These are phyloP conservation scores for Pristionchus exspectatus DNA, from an alignment of 2,888 invertebrate genomes.

Conservation along the genomic window DNA sequence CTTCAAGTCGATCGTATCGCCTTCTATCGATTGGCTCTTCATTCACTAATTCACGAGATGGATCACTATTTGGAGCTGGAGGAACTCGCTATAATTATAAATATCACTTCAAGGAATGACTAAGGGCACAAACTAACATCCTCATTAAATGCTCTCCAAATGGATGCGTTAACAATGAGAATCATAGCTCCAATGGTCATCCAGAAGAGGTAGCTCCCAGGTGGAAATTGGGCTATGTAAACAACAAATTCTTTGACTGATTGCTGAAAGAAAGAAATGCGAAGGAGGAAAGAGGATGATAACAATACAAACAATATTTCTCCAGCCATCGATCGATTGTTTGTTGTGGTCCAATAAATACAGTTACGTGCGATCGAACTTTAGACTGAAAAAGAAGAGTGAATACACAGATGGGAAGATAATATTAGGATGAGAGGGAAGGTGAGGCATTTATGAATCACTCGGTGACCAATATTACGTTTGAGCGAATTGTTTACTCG, in stretches of 20 bases:
- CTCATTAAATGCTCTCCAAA: neutral
- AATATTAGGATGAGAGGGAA: neutral
- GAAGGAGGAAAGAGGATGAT: neutral
- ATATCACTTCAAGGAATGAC: neutral
- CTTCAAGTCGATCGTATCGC: neutral
- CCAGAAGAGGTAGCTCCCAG: conserved; percentile 17
- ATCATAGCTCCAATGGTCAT: conserved; percentile 24
- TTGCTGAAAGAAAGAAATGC: neutral
- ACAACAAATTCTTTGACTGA: conserved; percentile 17
- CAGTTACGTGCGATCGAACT: neutral
- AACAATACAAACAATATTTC: conserved; percentile 13
- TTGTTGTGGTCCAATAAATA: neutral
- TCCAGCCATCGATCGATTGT: conserved; percentile 5
- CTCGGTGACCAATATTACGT: neutral
- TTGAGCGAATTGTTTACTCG: no score
- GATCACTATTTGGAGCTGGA: neutral
- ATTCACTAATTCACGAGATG: neutral
- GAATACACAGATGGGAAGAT: neutral
- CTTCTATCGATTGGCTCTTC: neutral
- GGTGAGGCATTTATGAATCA: neutral
- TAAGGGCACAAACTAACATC: neutral
- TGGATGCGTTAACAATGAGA: neutral
- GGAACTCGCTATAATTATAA: neutral
- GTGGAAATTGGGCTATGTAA: neutral
- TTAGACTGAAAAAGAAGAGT: neutral